These are phyloP conservation scores for Dissostichus mawsoni DNA, from an alignment of 2,113 vertebrate genomes.

Conservation along the genomic window DNA sequence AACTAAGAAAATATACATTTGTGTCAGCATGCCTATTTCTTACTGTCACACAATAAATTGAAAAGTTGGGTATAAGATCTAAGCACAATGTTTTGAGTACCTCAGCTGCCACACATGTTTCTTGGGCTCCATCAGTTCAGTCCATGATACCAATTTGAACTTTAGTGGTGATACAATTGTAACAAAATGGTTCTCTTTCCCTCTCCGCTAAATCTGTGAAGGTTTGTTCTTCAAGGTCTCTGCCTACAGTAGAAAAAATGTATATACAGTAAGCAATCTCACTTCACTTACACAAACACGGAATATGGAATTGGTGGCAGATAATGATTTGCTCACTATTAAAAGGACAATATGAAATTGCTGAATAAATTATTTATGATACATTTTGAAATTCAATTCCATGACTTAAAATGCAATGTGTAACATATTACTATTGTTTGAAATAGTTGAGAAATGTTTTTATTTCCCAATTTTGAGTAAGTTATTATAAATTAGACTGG, in stretches of 20 bases:
- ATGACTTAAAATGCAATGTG: neutral
- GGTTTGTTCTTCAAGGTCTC: slow-evolving; percentile 14
- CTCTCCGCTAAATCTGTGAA: neutral
- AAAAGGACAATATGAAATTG: no score
- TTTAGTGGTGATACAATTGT: neutral
- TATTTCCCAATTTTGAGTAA: neutral
- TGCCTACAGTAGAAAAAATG: slow-evolving; percentile 15
- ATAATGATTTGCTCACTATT: no score
- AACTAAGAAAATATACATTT: neutral
- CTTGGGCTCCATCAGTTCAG: neutral
- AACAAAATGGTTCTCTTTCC: neutral
- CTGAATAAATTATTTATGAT: no score
- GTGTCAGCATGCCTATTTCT: neutral
- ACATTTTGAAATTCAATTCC: neutral
- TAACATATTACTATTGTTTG: neutral
- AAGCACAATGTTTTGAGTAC: neutral
- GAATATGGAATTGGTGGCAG: no score
- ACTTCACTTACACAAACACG: neutral
- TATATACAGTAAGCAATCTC: neutral
- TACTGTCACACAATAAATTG: neutral
- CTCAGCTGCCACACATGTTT: neutral
- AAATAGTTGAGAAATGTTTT: neutral
- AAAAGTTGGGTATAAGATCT: neutral
- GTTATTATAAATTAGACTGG: neutral
- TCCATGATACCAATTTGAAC: neutral